Conservation (phyloP, 2,888 invertebrate genomes). For the Clunio marinus region DNA sequence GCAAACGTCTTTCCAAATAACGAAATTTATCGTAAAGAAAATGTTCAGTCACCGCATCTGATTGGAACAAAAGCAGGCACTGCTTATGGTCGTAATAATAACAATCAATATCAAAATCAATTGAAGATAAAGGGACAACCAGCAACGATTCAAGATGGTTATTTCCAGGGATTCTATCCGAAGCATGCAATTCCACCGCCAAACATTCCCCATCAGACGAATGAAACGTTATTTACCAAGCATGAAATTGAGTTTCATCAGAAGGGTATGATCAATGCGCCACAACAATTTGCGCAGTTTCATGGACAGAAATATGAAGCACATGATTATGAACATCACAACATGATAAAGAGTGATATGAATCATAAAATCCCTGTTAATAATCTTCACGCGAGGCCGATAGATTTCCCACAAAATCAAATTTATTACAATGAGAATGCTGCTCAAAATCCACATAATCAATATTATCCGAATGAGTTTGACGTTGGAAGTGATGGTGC, state of each 20-base stretch:
- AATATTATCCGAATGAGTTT: constrained; percentile 44
- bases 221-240: constrained; percentile 33
- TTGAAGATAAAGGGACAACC: constrained; percentile 30
- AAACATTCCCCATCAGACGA: constrained; percentile 37
- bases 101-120: constrained; percentile 36
- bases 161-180: constrained; percentile 48
- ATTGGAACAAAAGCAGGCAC: constrained; percentile 14
- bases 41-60: constrained; percentile 40
- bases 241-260: constrained; percentile 38
- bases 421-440: constrained; percentile 37
- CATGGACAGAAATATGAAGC: constrained; percentile 45
- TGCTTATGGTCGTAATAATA: constrained; percentile 20
- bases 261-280: constrained; percentile 33
- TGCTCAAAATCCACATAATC: constrained; percentile 43
- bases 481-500: constrained; percentile 46
- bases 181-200: constrained; percentile 42
- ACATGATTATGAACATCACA: constrained; percentile 45
- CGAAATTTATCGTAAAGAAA: constrained; percentile 44
- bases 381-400: constrained; percentile 43
- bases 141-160: constrained; percentile 42
- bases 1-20: constrained; percentile 48
- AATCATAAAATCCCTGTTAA: constrained; percentile 43
- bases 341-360: constrained; percentile 42
- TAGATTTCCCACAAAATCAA: constrained; percentile 35
- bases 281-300: constrained; percentile 25